phyloP scores from a whole-genome alignment of 2,888 invertebrate species.

The Eristalis pertinax region DNA sequence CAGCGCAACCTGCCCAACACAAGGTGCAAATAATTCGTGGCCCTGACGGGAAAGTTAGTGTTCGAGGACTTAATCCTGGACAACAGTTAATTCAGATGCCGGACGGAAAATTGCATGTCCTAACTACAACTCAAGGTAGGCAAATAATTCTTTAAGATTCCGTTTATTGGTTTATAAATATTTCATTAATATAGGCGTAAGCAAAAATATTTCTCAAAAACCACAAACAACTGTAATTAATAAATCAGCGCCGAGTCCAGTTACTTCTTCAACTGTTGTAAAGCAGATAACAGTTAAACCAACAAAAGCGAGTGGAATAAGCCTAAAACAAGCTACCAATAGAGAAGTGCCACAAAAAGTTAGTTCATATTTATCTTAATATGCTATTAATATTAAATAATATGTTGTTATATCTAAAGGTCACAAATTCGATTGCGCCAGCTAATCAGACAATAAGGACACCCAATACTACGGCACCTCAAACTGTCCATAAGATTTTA shows the following conservation, averaged over 20 bases:
- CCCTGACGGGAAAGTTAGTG: constrained; percentile 95
- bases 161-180: neutral
- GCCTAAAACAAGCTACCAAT: constrained; percentile 70
- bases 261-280: constrained; percentile 72
- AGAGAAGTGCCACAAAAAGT: constrained; percentile 76
- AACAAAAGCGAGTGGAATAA: constrained; percentile 72
- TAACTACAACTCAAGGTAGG: constrained; percentile 82
- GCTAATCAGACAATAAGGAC: constrained; percentile 53
- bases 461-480: constrained; percentile 72
- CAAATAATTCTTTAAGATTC: neutral
- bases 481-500: constrained; percentile 75
- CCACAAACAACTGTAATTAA: constrained; percentile 22
- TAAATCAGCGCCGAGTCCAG: constrained; percentile 42
- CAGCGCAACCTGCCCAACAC: constrained; percentile 83
- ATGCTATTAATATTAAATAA: neutral
- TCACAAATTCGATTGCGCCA: constrained; percentile 59
- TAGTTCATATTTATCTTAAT: constrained; percentile 37
- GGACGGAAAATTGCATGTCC: constrained; percentile 94
- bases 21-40: constrained; percentile 95
- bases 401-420: constrained; percentile 18
- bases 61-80: constrained; percentile 94
- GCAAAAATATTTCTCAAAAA: constrained; percentile 42
- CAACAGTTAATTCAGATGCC: constrained; percentile 96
- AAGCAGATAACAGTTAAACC: constrained; percentile 79
- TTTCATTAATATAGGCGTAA: constrained; percentile 1